Evolutionary conservation across 2,888 invertebrate species (phyloP).

Genomic region (Eristalis arbustorum): DNA sequence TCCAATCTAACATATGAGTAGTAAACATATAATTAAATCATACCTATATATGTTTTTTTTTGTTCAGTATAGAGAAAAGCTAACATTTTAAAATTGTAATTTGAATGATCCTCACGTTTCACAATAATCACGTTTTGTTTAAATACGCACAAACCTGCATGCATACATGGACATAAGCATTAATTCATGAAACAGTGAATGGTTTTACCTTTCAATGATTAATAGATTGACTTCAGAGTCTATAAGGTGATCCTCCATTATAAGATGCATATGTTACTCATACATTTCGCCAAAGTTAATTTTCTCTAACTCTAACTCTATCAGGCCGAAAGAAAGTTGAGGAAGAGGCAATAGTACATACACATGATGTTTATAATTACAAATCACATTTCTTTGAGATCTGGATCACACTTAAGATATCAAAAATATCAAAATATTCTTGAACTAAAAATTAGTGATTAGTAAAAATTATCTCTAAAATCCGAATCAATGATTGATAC

Average conservation of each 20-base stretch:
- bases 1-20: neutral
- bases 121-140: conserved; percentile 33
- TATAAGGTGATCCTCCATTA: neutral
- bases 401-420: neutral
- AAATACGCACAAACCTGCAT: neutral
- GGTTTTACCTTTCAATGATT: conserved; percentile 12
- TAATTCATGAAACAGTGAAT: conserved; percentile 40
- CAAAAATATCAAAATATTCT: neutral
- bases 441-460: neutral
- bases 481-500: neutral
- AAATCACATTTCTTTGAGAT: neutral
- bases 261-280: neutral
- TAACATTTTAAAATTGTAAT: conserved; percentile 38
- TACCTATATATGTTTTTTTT: neutral
- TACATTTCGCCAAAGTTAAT: neutral
- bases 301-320: neutral
- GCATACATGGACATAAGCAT: neutral
- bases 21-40: neutral
- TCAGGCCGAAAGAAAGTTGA: neutral
- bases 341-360: neutral
- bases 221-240: conserved; percentile 4
- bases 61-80: conserved; percentile 9
- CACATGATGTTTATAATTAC: neutral
- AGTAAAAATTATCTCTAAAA: neutral
- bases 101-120: conserved; percentile 54